phyloP scores from a whole-genome alignment of 1,140 invertebrate genomes.

The Papilio polytes region DNA sequence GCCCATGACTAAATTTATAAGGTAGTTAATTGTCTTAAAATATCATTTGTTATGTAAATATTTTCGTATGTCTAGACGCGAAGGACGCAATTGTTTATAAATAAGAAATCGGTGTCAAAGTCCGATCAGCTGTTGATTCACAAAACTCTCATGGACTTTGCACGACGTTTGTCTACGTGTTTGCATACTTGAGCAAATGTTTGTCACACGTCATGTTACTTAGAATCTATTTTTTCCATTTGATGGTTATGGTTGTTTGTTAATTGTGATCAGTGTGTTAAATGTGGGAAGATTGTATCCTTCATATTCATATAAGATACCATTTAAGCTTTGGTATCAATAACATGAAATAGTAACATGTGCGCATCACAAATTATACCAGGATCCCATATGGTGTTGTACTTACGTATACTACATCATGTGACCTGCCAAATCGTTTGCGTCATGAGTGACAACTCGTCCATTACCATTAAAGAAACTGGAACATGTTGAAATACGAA shows the following conservation, averaged over 20 bases:
- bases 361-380: neutral
- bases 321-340: neutral
- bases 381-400: neutral
- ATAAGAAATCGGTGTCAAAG: conserved; percentile 25
- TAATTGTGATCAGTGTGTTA: neutral
- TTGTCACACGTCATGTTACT: neutral
- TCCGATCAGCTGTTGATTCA: conserved; percentile 20
- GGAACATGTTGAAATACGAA: conserved; percentile 19
- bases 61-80: conserved; percentile 23
- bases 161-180: neutral
- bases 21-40: neutral
- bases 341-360: too few species aligned
- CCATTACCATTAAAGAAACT: neutral
- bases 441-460: conserved; percentile 1
- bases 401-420: neutral
- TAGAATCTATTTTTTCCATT: neutral
- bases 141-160: conserved; percentile 5
- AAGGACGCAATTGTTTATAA: conserved; percentile 32
- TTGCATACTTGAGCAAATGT: conserved; percentile 17
- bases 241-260: neutral
- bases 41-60: conserved; percentile 20
- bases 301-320: neutral
- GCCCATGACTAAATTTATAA: neutral
- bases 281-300: neutral
- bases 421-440: neutral